phyloP scores from a whole-genome alignment of 1,140 invertebrate genomes.

The Cydia splendana region DNA sequence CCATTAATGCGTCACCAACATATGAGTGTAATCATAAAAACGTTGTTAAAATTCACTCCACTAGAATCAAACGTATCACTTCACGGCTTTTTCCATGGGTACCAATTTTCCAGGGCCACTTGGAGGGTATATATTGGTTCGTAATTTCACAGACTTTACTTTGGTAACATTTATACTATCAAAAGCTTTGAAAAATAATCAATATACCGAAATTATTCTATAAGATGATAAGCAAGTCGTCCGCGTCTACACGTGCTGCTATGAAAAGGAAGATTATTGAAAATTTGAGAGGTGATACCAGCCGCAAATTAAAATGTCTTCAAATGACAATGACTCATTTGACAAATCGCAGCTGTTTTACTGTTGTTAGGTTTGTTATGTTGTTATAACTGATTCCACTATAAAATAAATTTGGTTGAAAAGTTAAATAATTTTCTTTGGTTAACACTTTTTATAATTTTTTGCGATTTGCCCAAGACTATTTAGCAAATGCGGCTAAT shows the following conservation, averaged over 20 bases:
- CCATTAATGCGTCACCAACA: slow-evolving; percentile 19
- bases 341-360: slow-evolving; percentile 28
- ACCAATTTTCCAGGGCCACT: not conserved
- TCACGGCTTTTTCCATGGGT: slow-evolving; percentile 15
- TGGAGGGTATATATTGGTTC: not conserved
- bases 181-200: slow-evolving; percentile 16
- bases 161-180: not conserved
- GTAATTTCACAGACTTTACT: slow-evolving; percentile 39
- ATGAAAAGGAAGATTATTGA: slow-evolving; percentile 60
- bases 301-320: not conserved
- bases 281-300: slow-evolving; percentile 30
- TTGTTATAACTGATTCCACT: not conserved
- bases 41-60: slow-evolving; percentile 17
- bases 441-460: not conserved
- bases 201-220: slow-evolving; percentile 56
- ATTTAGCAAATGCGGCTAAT: too few relatives aligned
- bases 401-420: not conserved
- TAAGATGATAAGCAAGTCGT: slow-evolving; percentile 58
- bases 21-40: slow-evolving; percentile 27
- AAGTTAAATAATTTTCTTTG: not conserved
- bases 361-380: not conserved
- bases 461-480: too few relatives aligned
- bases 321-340: slow-evolving; percentile 11
- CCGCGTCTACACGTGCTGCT: slow-evolving; percentile 75
- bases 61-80: not conserved